phyloP scores from a whole-genome alignment of 1,140 invertebrate species.

The Penaeus vannamei region DNA sequence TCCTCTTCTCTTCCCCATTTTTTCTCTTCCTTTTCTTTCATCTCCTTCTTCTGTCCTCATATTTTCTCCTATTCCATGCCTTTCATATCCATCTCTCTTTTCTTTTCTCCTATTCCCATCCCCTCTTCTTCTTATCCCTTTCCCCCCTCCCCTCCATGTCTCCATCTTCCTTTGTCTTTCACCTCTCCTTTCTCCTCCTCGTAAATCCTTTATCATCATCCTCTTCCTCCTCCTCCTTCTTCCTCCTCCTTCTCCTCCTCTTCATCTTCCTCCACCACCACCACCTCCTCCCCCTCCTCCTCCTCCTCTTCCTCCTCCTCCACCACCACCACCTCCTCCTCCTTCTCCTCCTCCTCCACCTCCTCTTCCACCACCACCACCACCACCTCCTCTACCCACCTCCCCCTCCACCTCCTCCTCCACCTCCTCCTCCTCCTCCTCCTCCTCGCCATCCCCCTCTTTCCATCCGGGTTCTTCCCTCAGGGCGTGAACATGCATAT shows the following conservation, averaged over 20 bases:
- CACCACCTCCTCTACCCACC: neutral
- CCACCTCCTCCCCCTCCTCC: no score
- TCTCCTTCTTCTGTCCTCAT: no score
- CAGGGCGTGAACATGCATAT: neutral
- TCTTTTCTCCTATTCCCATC: neutral
- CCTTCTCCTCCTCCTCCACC: neutral
- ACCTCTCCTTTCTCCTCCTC: neutral
- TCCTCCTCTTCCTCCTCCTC: neutral
- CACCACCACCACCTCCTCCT: slow-evolving; percentile 11
- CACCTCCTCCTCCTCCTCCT: neutral
- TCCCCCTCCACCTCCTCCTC: neutral
- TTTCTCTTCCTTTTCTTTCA: no score
- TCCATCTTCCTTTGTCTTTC: neutral
- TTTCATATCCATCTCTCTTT: no score
- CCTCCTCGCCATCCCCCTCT: neutral
- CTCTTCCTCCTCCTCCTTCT: slow-evolving; percentile 21
- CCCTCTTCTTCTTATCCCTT: neutral
- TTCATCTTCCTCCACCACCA: neutral
- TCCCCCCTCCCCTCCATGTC: neutral
- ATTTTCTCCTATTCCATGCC: no score
- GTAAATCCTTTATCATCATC: neutral
- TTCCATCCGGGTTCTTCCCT: neutral
- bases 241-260: neutral
- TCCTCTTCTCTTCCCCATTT: no score
- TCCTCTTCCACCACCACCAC: neutral